phyloP scores from a whole-genome alignment of 2,888 invertebrate species.

The Luperina nickerlii region DNA sequence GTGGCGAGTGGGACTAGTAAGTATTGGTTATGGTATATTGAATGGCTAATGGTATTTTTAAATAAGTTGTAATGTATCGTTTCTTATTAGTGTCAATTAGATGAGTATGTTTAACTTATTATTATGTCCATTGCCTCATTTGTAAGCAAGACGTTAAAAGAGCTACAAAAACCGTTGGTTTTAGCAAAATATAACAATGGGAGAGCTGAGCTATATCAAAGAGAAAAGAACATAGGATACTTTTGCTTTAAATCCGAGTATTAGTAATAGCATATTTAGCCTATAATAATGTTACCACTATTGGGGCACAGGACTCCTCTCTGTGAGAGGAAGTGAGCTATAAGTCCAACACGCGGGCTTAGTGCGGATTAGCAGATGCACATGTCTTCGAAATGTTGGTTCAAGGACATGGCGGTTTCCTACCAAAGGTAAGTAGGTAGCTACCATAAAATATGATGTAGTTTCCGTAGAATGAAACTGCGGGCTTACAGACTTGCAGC shows the following conservation, averaged over 20 bases:
- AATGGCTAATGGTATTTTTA: conserved; percentile 3
- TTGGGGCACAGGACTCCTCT: no score
- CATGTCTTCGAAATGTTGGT: no score
- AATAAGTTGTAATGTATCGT: conserved; percentile 2
- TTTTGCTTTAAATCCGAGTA: not conserved
- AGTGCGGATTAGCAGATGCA: no score
- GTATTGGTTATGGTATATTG: conserved; percentile 24
- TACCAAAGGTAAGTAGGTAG: not conserved
- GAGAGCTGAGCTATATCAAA: not conserved
- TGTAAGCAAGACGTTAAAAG: not conserved
- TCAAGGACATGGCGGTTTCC: no score
- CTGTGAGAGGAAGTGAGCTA: no score
- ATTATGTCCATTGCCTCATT: not conserved
- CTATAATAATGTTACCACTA: no score
- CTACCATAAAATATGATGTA: not conserved
- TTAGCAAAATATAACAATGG: not conserved
- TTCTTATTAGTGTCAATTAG: conserved; percentile 26
- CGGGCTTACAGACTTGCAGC: no score
- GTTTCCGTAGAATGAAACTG: not conserved
- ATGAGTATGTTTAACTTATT: not conserved
- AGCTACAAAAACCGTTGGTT: no score
- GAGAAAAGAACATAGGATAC: not conserved
- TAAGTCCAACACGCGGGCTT: no score
- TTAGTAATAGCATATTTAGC: no score
- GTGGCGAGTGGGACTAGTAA: conserved; percentile 37